Percentiles rank a stretch among this genome's conserved stretches.
These are phyloP conservation scores for Drosophila kepulauana DNA, from an alignment of 1,140 invertebrate genomes.

Conservation along the genomic window DNA sequence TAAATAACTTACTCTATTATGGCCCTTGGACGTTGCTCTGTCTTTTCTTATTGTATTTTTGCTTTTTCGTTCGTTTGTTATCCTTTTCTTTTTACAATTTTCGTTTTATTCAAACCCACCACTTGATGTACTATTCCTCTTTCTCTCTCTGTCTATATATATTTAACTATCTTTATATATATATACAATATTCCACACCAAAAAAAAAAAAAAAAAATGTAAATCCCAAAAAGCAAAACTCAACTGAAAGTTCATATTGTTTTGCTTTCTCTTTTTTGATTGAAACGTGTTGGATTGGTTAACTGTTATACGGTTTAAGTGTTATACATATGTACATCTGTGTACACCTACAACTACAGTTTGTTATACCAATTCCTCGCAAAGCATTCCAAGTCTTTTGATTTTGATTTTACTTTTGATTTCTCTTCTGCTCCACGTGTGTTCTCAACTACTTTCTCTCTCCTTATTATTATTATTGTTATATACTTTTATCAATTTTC, in stretches of 20 bases:
- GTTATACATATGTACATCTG: slow-evolving; percentile 38
- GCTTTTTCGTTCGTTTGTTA: slow-evolving; percentile 31
- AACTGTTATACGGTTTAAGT: slow-evolving; percentile 60
- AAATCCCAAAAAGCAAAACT: slow-evolving; percentile 18
- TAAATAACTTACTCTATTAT: slow-evolving; percentile 20
- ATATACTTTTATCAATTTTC: slow-evolving; percentile 15
- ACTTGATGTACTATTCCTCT: slow-evolving; percentile 10
- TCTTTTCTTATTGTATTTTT: slow-evolving; percentile 27
- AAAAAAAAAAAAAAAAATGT: neutral
- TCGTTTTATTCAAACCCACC: neutral
- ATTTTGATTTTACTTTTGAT: slow-evolving; percentile 44
- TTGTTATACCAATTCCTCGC: slow-evolving; percentile 16
- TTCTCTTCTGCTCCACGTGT: slow-evolving; percentile 12
- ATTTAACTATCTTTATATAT: neutral
- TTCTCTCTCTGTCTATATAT: neutral
- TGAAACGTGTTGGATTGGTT: slow-evolving; percentile 46
- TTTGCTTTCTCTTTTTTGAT: slow-evolving; percentile 45
- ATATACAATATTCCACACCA: neutral
- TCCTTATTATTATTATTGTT: slow-evolving; percentile 8
- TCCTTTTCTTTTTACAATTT: slow-evolving; percentile 18
- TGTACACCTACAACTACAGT: slow-evolving; percentile 27
- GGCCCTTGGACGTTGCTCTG: slow-evolving; percentile 59
- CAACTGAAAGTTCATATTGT: slow-evolving; percentile 3
- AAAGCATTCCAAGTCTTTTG: slow-evolving; percentile 20
- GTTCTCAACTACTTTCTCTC: neutral